phyloP scores from a whole-genome alignment of 1,140 invertebrate genomes.

The Paraescarpia echinospica region DNA sequence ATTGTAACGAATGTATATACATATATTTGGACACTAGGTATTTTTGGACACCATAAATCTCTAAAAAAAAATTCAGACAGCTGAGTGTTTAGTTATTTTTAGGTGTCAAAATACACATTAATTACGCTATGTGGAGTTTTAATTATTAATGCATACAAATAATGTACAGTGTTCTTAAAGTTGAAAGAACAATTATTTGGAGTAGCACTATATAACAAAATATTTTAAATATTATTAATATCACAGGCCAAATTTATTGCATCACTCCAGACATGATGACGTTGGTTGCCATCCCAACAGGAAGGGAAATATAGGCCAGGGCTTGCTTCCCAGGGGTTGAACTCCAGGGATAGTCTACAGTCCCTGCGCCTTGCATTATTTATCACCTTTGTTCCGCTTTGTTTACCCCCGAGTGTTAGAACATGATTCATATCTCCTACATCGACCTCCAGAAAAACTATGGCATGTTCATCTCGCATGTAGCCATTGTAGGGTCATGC shows the following conservation, averaged over 20 bases:
- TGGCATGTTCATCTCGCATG: not conserved
- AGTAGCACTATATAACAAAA: not conserved
- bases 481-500: not conserved
- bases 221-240: not conserved
- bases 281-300: not conserved
- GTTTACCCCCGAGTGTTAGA: not conserved
- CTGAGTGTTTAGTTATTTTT: too few species aligned
- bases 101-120: too few species aligned
- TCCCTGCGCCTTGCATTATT: not conserved
- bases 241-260: not conserved
- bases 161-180: not conserved
- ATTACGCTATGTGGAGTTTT: too few species aligned
- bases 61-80: too few species aligned
- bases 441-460: not conserved
- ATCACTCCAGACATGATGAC: not conserved
- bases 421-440: not conserved
- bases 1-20: too few species aligned
- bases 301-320: too few species aligned
- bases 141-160: not conserved
- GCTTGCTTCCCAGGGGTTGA: not conserved
- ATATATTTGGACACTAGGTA: too few species aligned
- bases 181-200: not conserved
- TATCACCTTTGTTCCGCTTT: not conserved
- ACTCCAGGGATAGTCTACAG: not conserved
- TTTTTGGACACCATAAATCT: too few species aligned